Base-by-base conservation (phyloP, 2,888 invertebrate genomes). In the Patella pellucida region DNA sequence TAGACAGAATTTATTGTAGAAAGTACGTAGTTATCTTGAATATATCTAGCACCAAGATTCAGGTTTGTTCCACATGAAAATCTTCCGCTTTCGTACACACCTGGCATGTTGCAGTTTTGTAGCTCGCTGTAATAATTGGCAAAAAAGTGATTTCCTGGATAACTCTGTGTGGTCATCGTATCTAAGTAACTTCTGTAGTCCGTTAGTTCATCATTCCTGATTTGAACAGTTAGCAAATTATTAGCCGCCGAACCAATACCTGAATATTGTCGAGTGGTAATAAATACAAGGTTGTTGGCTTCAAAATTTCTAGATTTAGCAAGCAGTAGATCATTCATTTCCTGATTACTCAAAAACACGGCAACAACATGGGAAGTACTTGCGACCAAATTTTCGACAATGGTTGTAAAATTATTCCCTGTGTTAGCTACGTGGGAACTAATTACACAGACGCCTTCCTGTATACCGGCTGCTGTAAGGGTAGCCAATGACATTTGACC, bases 1-100 rank as follows among this genome's bases (percentile, higher is more conserved):
- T 89, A 88, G 2, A 91, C 90, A 12, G 91, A 87, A 76, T 91
- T 90, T 67, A 91, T 90, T 14, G 89, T 89, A 9, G 89, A 86
- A 9, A 89, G 77, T 1, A 89, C 84, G 51, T 83, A 88, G 70
- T 84, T 84, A 75, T 88, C 87, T 50, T 82, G 82, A 11, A 68
- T 73, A 72, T 85, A 88, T 11, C 70, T 68, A 1, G 78, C 50
- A 15, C 76, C 72, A n/a, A 75, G 68, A 23, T 54, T 52, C 41
- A 69, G 41, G n/a, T n/a, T 50, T 0, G 5, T 12, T n/a, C 11
- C 23, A 51, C 50, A 70, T 19, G 19, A 7, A 16, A 4, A 11
- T 62, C 51, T 19, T 27, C 41, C 12, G 15, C n/a, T 31, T 71
- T 50, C 79, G 74, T 82, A 82, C 68, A 79, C 70, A 9, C 83